Evolutionary conservation across 2,888 invertebrate species (phyloP).

Genomic region (Priapulus caudatus): DNA sequence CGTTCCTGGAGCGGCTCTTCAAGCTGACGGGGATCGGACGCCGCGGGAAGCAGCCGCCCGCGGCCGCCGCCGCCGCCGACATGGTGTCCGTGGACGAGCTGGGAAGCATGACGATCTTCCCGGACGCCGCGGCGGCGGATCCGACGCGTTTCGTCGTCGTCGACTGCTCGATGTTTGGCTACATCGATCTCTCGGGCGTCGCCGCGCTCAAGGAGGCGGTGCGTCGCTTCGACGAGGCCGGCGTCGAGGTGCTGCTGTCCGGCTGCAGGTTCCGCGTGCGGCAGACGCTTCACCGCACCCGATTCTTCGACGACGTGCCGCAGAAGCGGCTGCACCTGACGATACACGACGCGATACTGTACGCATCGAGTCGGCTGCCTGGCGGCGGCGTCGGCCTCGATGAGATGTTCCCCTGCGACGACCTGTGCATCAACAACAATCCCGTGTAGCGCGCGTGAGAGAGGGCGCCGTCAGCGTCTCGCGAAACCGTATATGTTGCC

Average conservation of each 20-base stretch:
- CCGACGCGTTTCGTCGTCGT: neutral
- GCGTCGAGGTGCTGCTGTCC: neutral
- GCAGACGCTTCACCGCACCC: neutral
- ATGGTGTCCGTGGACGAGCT: no score
- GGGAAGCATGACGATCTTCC: neutral
- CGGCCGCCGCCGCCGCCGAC: no score
- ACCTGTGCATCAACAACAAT: no score
- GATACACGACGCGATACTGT: neutral
- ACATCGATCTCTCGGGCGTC: neutral
- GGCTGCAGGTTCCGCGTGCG: neutral
- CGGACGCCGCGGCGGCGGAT: neutral
- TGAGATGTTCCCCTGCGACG: no score
- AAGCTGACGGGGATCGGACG: constrained; percentile 17
- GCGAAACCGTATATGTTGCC: no score
- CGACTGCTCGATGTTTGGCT: constrained; percentile 1
- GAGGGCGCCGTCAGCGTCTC: no score
- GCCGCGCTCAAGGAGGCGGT: neutral
- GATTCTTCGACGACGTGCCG: neutral
- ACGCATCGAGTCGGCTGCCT: no score
- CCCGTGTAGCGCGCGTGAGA: no score
- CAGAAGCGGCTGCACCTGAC: neutral
- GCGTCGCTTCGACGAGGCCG: neutral
- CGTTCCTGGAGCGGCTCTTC: constrained; percentile 35
- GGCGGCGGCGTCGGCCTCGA: no score
- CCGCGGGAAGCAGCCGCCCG: neutral